Evolutionary conservation across 2,113 vertebrate species (phyloP).

Genomic region (Hirundichthys speculiger): DNA sequence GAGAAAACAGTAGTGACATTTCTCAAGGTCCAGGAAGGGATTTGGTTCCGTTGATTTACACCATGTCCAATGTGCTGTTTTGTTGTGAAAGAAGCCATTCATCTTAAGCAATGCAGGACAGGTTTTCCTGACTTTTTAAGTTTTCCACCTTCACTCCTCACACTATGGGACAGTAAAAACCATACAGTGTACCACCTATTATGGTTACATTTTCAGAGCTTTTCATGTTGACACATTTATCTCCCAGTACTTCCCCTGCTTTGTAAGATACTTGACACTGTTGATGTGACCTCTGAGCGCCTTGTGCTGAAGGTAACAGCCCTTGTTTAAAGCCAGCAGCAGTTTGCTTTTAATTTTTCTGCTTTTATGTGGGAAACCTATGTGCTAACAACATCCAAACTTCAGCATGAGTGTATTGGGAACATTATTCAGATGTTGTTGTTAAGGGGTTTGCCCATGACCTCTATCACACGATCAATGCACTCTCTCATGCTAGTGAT

Average conservation of each 20-base stretch:
- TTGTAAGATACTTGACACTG: conserved; percentile 23
- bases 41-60: conserved; percentile 1
- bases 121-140: not conserved
- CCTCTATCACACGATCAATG: not conserved
- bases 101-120: no score
- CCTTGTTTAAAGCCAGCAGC: conserved; percentile 12
- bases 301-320: conserved; percentile 43
- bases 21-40: conserved; percentile 34
- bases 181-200: not conserved
- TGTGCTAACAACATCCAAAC: conserved; percentile 3
- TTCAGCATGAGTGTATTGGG: conserved; percentile 12
- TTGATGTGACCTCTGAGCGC: conserved; percentile 17
- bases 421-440: conserved; percentile 25
- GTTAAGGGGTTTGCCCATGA: conserved; percentile 3
- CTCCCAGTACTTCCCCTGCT: conserved; percentile 12
- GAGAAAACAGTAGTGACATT: conserved; percentile 34
- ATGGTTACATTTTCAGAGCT: conserved; percentile 10
- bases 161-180: conserved; percentile 26
- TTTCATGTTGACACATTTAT: conserved; percentile 50
- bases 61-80: conserved; percentile 36
- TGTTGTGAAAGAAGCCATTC: conserved; percentile 4
- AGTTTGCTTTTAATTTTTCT: not conserved
- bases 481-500: conserved; percentile 1
- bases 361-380: conserved; percentile 51
- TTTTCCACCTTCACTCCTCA: conserved; percentile 16